Evolutionary conservation across 1,140 invertebrate genomes (phyloP).

Genomic region (Aphis gossypii): DNA sequence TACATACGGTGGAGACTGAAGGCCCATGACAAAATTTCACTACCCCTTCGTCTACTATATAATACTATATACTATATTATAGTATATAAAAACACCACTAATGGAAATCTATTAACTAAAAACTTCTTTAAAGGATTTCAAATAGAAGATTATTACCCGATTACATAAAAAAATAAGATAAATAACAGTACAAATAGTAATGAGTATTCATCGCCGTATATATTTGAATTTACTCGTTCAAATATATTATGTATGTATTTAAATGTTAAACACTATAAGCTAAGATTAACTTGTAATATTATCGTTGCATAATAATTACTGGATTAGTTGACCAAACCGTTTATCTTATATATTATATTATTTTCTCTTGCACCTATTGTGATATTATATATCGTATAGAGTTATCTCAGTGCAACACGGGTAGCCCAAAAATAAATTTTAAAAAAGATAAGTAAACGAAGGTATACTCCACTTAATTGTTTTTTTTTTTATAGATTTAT

Average conservation of each 20-base stretch:
- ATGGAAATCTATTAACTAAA: conserved; percentile 11
- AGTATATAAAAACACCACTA: neutral
- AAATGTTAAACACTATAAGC: neutral
- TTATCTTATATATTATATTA: neutral
- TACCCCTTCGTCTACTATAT: neutral
- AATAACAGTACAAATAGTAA: neutral
- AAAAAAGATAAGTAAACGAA: neutral
- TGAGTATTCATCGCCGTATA: neutral
- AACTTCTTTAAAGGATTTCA: neutral
- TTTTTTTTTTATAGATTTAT: neutral
- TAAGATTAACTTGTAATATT: neutral
- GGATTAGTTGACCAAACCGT: neutral
- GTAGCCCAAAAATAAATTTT: neutral
- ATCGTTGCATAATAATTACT: neutral
- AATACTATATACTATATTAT: too few relatives aligned
- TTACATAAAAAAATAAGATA: neutral
- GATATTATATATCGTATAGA: neutral
- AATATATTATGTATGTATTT: neutral
- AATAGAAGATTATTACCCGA: neutral
- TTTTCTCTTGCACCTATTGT: neutral
- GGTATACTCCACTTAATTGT: neutral
- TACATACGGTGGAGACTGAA: neutral
- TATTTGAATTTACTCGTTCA: neutral
- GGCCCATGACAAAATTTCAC: neutral
- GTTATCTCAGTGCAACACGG: neutral